Evolutionary conservation across 2,113 vertebrate genomes (phyloP).

Genomic region (Stigmatopora nigra): DNA sequence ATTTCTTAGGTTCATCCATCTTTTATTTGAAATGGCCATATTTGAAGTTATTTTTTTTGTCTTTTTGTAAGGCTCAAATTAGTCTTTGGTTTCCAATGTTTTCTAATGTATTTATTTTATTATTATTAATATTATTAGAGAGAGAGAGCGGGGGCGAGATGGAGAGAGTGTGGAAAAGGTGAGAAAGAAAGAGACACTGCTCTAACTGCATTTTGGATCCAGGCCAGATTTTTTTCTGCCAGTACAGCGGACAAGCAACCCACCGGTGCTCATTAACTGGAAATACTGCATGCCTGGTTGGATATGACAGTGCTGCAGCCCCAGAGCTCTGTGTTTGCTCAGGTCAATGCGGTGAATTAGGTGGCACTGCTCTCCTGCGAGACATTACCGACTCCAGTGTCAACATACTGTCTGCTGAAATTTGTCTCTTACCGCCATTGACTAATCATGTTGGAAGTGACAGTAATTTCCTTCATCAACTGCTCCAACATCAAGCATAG

Average conservation of each 20-base stretch:
- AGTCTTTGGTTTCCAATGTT: too few species aligned
- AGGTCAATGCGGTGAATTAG: conserved; percentile 49
- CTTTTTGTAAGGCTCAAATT: too few species aligned
- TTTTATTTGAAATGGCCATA: too few species aligned
- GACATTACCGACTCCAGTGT: conserved; percentile 48
- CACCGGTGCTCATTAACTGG: conserved; percentile 49
- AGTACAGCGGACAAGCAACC: conserved; percentile 38
- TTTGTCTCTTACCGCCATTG: conserved; percentile 27
- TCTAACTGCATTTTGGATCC: conserved; percentile 41
- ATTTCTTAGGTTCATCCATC: too few species aligned
- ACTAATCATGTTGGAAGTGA: conserved; percentile 21
- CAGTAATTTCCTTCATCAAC: conserved; percentile 40
- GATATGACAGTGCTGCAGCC: conserved; percentile 36
- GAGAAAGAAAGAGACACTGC: conserved; percentile 41
- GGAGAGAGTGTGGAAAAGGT: conserved; percentile 21
- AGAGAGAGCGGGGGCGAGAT: not conserved
- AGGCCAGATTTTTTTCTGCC: conserved; percentile 35
- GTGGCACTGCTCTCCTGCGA: conserved; percentile 26
- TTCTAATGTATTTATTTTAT: too few species aligned
- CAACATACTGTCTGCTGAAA: conserved; percentile 37
- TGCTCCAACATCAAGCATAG: conserved; percentile 37
- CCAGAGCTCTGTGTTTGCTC: conserved; percentile 24
- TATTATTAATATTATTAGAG: too few species aligned
- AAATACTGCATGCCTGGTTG: conserved; percentile 22
- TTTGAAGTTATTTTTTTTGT: too few species aligned